phyloP scores from a whole-genome alignment of 2,888 invertebrate species.

The Phaonia tiefii region DNA sequence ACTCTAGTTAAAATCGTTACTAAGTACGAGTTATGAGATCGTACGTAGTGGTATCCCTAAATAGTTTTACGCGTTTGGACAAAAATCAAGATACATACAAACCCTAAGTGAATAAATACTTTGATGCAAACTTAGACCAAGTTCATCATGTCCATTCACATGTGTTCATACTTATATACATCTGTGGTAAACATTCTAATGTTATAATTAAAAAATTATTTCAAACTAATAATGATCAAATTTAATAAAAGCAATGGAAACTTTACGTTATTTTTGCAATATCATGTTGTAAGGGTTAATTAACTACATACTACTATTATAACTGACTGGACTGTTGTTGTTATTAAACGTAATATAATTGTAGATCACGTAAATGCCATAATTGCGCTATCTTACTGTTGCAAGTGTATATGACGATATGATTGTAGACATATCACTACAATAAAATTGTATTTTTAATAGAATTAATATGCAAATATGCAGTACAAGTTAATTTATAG shows the following conservation, averaged over 20 bases:
- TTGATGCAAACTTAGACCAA: too few species aligned
- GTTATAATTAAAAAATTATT: too few species aligned
- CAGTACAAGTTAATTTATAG: background rate
- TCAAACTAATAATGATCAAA: too few species aligned
- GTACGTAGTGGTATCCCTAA: too few species aligned
- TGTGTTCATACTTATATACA: too few species aligned
- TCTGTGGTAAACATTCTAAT: too few species aligned
- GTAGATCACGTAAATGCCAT: constrained; percentile 48
- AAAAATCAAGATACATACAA: too few species aligned
- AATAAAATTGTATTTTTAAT: background rate
- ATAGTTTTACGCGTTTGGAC: too few species aligned
- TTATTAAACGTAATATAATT: constrained; percentile 50
- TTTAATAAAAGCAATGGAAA: background rate
- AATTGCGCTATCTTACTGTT: constrained; percentile 33
- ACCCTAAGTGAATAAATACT: too few species aligned
- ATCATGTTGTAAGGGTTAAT: constrained; percentile 30
- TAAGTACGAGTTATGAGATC: too few species aligned
- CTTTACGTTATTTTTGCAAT: constrained; percentile 11
- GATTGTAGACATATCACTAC: constrained; percentile 1
- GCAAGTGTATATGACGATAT: background rate
- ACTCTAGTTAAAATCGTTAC: too few species aligned
- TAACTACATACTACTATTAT: background rate
- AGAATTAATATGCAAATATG: background rate
- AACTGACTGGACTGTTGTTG: background rate
- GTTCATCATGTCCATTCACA: too few species aligned